phyloP scores from a whole-genome alignment of 2,888 invertebrate species.

The Nemotelus pantherinus region DNA sequence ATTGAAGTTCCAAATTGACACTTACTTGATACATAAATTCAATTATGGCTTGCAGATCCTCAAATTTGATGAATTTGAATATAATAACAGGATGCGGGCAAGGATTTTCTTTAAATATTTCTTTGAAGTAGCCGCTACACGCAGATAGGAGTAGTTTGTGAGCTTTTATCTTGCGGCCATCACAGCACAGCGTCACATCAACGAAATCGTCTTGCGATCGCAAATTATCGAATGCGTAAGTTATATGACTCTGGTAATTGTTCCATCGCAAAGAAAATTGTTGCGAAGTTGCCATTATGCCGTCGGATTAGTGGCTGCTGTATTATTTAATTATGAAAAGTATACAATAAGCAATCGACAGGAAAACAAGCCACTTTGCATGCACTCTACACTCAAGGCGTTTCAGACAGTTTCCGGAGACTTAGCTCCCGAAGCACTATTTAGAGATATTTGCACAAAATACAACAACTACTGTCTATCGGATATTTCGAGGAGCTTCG shows the following conservation, averaged over 20 bases:
- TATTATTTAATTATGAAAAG: not conserved
- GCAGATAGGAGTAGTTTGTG: slow-evolving; percentile 87
- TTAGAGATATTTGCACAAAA: no score
- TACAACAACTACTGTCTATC: no score
- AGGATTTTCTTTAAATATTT: slow-evolving; percentile 78
- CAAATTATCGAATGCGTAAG: slow-evolving; percentile 80
- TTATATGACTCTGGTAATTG: slow-evolving; percentile 83
- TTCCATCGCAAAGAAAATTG: slow-evolving; percentile 90
- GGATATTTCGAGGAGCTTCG: no score
- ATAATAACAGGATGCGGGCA: slow-evolving; percentile 84
- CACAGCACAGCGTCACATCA: slow-evolving; percentile 87
- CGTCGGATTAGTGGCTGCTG: not conserved
- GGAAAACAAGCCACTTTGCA: no score
- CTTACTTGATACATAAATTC: slow-evolving; percentile 79
- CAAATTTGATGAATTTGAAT: slow-evolving; percentile 80
- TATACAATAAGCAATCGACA: no score
- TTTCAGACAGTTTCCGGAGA: no score
- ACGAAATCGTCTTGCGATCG: slow-evolving; percentile 76
- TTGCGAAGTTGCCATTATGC: slow-evolving; percentile 71
- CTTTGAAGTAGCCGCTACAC: slow-evolving; percentile 82
- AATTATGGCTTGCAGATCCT: slow-evolving; percentile 80
- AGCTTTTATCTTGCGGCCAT: slow-evolving; percentile 83
- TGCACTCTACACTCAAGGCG: no score
- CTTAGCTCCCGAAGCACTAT: no score
- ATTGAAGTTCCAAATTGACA: not conserved